Evolutionary conservation across 2,888 invertebrate genomes (phyloP).

Genomic region (Leptodirus hochenwartii): DNA sequence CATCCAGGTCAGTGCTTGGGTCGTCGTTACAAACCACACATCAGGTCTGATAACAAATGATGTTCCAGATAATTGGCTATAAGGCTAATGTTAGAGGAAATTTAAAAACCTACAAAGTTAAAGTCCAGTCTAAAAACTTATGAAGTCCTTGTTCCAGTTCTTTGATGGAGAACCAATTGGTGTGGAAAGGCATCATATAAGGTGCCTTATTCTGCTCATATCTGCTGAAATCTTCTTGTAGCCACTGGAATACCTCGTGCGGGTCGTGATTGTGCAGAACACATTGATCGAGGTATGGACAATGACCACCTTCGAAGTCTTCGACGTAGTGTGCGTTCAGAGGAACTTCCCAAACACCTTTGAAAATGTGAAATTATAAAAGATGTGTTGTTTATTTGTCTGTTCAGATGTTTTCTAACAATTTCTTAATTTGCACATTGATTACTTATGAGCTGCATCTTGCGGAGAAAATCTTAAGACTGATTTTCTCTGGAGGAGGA

Average conservation of each 20-base stretch:
- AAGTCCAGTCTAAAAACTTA: constrained; percentile 71
- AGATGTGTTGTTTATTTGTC: neutral
- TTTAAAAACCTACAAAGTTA: constrained; percentile 39
- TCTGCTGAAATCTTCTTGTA: constrained; percentile 73
- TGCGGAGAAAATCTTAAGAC: neutral
- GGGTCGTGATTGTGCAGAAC: constrained; percentile 74
- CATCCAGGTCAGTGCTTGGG: constrained; percentile 81
- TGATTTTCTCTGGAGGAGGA: too few species aligned
- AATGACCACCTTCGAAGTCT: constrained; percentile 78
- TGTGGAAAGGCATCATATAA: constrained; percentile 92
- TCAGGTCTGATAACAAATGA: constrained; percentile 43
- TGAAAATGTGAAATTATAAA: too few species aligned
- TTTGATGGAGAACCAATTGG: constrained; percentile 89
- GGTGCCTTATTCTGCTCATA: constrained; percentile 79
- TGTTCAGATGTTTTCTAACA: constrained; percentile 1
- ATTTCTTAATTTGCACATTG: too few species aligned
- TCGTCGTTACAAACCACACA: constrained; percentile 72
- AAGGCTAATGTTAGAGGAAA: neutral
- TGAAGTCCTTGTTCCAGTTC: constrained; percentile 64
- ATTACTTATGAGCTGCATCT: too few species aligned
- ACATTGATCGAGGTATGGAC: constrained; percentile 82
- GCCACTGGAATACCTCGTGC: constrained; percentile 63
- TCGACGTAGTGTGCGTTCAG: constrained; percentile 79
- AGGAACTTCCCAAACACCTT: constrained; percentile 83
- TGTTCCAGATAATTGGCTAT: constrained; percentile 5